Base-by-base conservation (phyloP, 2,888 invertebrate species). In the Eucera pruinosa region DNA sequence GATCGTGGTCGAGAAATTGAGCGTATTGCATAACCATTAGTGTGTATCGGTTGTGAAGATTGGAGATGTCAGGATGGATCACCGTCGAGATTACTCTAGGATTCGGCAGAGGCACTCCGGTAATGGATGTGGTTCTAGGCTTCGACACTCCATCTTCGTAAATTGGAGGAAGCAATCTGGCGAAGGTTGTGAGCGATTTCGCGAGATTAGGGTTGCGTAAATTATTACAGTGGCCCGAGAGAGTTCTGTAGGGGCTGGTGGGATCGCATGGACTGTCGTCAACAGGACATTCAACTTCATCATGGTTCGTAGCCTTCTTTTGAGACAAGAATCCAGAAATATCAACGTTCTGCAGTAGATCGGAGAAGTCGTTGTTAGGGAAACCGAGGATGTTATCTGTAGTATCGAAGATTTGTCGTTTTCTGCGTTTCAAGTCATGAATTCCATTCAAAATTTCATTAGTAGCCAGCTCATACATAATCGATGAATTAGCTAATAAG, bases 1-100 rank as follows among this genome's bases (percentile, higher is more conserved):
- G 94, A 91, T 98, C 98, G 93, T 98, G 98, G 92, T 98, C 98
- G 23, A 98, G 92, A 88, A 99, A 96, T 92, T 98, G 98, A 0
- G 98, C 98, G 88, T 96, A 98, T 93, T 98, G 98, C 98, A 98
- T 98, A 47, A 97, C 95, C 96, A 98, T 97, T 20, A 98, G 93
- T 0, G 97, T 96, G 92, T 98, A 98, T 6, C 97, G 94, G 0
- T 96, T 96, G 89, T 98, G 97, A 23, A 98, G 93, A 90, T 98
- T 97, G 39, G 97, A 97, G 73, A 98, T 97, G 88, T 98, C 98
- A 0, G 97, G 97, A 91, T 98, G 98, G 58, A 98, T 96, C 0
- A 96, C 95, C 0, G 97, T 96, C 0, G 98, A 98, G 43, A 98
- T 95, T 0, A 96, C 93, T 47, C 98, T 94, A 0, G 98, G 97